Conservation (phyloP, 2,888 invertebrate genomes). For the Noctua comes region DNA sequence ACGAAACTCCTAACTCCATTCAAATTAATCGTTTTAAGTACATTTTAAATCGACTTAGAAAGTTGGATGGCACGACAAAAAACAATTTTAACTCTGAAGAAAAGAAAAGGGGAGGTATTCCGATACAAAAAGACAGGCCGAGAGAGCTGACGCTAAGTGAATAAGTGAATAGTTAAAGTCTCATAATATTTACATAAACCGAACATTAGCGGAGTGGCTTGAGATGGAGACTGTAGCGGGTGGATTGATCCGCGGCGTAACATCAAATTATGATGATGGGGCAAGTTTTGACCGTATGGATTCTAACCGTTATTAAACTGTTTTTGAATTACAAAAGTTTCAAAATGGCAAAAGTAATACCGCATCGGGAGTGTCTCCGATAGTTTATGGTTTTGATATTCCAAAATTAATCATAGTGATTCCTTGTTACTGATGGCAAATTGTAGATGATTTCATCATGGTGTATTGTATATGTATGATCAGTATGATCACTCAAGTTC, state of each 20-base stretch:
- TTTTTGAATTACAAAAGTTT: background rate
- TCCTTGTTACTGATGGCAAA: background rate
- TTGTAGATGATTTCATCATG: background rate
- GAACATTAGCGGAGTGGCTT: constrained; percentile 83
- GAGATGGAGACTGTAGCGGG: constrained; percentile 73
- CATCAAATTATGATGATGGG: constrained; percentile 33
- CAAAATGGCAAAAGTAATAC: background rate
- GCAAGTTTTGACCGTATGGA: constrained; percentile 23
- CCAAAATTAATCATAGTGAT: background rate
- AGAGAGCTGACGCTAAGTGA: constrained; percentile 87
- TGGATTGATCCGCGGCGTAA: constrained; percentile 50
- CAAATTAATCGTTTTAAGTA: constrained; percentile 80
- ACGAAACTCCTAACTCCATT: constrained; percentile 74
- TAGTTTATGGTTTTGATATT: background rate
- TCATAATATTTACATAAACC: constrained; percentile 89
- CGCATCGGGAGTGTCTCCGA: background rate
- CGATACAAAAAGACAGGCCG: constrained; percentile 85
- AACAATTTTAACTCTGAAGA: constrained; percentile 74
- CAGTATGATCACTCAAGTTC: background rate
- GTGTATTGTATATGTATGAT: background rate
- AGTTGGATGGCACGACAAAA: constrained; percentile 76
- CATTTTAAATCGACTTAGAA: constrained; percentile 80
- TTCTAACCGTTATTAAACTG: background rate
- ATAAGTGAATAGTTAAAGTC: constrained; percentile 90
- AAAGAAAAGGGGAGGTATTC: constrained; percentile 77